Evolutionary conservation across 2,113 vertebrate species (phyloP), one percentile per base, ranked within the genome.

Genomic region (Zapus hudsonius): DNA sequence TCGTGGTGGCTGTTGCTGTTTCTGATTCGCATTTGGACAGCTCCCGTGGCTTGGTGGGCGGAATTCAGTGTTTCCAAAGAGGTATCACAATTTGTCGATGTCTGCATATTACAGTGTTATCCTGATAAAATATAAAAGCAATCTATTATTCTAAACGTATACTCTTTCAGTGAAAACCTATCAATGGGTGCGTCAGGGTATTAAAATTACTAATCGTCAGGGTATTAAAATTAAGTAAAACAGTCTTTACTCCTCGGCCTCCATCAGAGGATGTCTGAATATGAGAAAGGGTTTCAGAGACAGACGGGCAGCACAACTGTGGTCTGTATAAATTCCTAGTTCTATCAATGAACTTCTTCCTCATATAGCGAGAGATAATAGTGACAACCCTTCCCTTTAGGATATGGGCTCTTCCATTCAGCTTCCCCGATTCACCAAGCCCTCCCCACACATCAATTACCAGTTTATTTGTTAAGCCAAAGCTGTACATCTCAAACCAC

Each of bases 11-110:
- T 98, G 96, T 94, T 98, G 92, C 96, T 94, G 95, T 94, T 98
- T 97, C 98, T 98, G 90, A 98, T 97, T 96, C 98, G 98, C 98
- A 98, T 98, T 97, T 98, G 98, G 94, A 98, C 98, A 94, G 97
- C 96, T 42, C 97, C 98, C 0, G 95, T 89, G 83, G 94, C 93
- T 84, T 97, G 97, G 23, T 96, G 92, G 74, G 97, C 93, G 87
- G 98, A 95, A 96, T 95, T 97, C 83, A 96, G 92, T 81, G 97
- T 98, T 97, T 98, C 98, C 81, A 96, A 79, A 61, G 96, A 95
- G 7, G 33, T 74, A 33, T 97, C 96, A 42, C 97, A 95, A 90
- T 95, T n/a, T 89, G 96, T 94, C 95, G 98, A 95, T 95, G 95
- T 98, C 93, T 98, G 98, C 97, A 97, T 98, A 94, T 96, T 97